Percentiles rank a stretch among this genome's conserved stretches.
Conservation (phyloP, 1,140 invertebrate species). For the Drosophila littoralis region DNA sequence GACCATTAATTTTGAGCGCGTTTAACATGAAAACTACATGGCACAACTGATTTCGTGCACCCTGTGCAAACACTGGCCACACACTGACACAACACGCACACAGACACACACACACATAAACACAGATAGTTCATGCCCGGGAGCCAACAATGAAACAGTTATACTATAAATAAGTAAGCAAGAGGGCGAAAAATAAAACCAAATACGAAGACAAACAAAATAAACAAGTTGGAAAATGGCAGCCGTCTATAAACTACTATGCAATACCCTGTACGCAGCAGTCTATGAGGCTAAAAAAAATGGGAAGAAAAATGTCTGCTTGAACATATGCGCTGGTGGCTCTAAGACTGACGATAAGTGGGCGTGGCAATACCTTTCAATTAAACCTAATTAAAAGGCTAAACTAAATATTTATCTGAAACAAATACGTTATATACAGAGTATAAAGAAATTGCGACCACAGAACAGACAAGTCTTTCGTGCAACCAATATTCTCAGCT, state of each 20-base stretch:
- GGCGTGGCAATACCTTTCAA: too few relatives aligned
- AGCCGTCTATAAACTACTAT: background rate
- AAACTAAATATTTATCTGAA: too few relatives aligned
- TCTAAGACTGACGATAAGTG: too few relatives aligned
- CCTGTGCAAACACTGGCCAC: slow-evolving; percentile 48
- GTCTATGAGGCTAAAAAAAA: too few relatives aligned
- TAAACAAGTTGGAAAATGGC: background rate
- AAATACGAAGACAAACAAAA: slow-evolving; percentile 48
- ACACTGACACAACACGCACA: slow-evolving; percentile 28
- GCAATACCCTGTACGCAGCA: background rate
- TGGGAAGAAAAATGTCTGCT: too few relatives aligned
- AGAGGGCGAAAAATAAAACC: slow-evolving; percentile 38
- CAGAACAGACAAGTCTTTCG: too few relatives aligned
- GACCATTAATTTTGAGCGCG: slow-evolving; percentile 80
- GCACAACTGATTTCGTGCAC: slow-evolving; percentile 77
- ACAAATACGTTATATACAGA: too few relatives aligned
- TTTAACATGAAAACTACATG: slow-evolving; percentile 82
- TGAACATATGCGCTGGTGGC: too few relatives aligned
- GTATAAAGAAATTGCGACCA: too few relatives aligned
- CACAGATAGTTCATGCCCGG: slow-evolving; percentile 71
- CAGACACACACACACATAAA: slow-evolving; percentile 17
- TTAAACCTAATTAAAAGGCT: too few relatives aligned
- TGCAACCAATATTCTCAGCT: too few relatives aligned
- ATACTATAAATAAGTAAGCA: slow-evolving; percentile 80
- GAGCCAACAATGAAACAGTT: slow-evolving; percentile 80